phyloP scores from a whole-genome alignment of 2,113 vertebrate genomes.

The Serilophus lunatus region DNA sequence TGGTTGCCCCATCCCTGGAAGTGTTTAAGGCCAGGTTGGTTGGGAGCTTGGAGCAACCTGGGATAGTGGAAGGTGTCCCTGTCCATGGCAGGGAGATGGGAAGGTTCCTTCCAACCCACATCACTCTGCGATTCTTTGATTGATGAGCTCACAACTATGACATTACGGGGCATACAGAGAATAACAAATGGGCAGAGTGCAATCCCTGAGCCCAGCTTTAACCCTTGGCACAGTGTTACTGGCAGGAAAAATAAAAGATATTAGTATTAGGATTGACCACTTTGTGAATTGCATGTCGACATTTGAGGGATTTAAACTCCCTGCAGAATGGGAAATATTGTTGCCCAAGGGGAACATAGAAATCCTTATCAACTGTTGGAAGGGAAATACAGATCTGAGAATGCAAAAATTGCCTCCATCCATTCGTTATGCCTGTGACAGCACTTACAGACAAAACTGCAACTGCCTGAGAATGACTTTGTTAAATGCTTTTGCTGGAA shows the following conservation, averaged over 20 bases:
- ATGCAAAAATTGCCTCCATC: background rate
- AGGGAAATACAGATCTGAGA: background rate
- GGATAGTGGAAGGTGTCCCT: no score
- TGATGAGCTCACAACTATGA: no score
- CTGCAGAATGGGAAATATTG: accelerated
- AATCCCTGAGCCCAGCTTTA: background rate
- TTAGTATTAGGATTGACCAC: background rate
- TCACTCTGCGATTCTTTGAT: no score
- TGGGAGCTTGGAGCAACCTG: no score
- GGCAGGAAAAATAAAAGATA: background rate
- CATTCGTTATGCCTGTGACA: background rate
- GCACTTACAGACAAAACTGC: background rate
- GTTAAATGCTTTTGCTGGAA: background rate
- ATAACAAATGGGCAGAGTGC: background rate
- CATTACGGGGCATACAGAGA: no score
- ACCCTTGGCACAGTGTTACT: no score
- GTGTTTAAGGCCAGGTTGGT: no score
- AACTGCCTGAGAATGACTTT: background rate
- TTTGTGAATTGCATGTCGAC: background rate
- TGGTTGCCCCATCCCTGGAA: no score
- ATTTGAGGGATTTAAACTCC: background rate
- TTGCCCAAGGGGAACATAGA: background rate
- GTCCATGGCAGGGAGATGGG: no score
- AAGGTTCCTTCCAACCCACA: no score
- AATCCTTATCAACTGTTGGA: background rate